These are phyloP conservation scores for Drosophila atripex DNA, from an alignment of 2,888 invertebrate species.

Conservation along the genomic window DNA sequence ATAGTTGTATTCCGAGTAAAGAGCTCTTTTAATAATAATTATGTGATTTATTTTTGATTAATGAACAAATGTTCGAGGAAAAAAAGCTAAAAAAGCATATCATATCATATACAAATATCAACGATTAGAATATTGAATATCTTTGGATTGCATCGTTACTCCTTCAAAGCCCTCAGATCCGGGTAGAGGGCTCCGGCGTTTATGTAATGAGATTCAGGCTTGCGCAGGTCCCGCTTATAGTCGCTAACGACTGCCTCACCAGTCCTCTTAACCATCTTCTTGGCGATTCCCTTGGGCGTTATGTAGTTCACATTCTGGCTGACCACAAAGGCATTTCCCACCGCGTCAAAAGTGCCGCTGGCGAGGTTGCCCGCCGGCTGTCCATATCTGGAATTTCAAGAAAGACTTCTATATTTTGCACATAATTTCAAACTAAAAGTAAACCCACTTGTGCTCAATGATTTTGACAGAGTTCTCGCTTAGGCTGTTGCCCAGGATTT, in stretches of 20 bases:
- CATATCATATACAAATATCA: conserved; percentile 29
- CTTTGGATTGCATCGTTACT: conserved; percentile 34
- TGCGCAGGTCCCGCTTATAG: conserved; percentile 75
- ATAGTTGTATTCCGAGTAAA: neutral
- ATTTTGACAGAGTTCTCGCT: conserved; percentile 90
- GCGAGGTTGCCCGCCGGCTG: conserved; percentile 87
- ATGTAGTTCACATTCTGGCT: conserved; percentile 87
- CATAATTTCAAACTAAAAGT: neutral
- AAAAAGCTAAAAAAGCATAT: conserved; percentile 7
- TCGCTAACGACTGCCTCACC: conserved; percentile 85
- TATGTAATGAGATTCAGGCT: conserved; percentile 73
- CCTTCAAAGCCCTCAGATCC: conserved; percentile 76
- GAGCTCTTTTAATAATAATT: neutral
- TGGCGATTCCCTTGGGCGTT: conserved; percentile 88
- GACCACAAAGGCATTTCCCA: conserved; percentile 88
- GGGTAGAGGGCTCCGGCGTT: conserved; percentile 82
- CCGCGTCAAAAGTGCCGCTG: conserved; percentile 87
- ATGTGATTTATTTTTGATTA: conserved; percentile 8
- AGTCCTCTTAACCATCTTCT: conserved; percentile 87
- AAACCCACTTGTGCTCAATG: conserved; percentile 88
- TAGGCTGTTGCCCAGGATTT: conserved; percentile 87
- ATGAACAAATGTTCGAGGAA: conserved; percentile 9
- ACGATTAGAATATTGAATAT: conserved; percentile 5
- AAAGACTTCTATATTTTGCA: neutral
- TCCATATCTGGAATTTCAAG: conserved; percentile 86